Evolutionary conservation across 2,888 invertebrate genomes (phyloP).

Genomic region (Peribatodes rhomboidaria): DNA sequence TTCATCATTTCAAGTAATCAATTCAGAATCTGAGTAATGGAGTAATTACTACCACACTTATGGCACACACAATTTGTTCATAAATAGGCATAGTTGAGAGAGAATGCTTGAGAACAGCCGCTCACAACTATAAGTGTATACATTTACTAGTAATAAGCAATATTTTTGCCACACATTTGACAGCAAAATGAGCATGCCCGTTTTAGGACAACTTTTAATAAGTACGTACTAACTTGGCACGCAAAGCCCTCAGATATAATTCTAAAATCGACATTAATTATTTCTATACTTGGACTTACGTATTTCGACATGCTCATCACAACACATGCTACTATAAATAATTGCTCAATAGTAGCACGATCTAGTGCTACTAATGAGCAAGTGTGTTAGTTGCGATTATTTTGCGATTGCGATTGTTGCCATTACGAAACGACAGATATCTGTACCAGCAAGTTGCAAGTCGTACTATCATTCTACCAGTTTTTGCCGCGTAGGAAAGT

Average conservation of each 20-base stretch:
- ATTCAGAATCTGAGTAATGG: slow-evolving; percentile 67
- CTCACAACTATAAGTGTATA: too few species aligned
- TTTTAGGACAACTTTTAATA: too few species aligned
- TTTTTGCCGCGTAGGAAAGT: slow-evolving; percentile 81
- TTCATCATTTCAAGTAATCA: slow-evolving; percentile 52
- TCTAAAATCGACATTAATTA: too few species aligned
- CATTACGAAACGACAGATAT: slow-evolving; percentile 70
- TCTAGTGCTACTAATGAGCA: slow-evolving; percentile 2
- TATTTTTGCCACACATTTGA: too few species aligned
- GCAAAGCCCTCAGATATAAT: too few species aligned
- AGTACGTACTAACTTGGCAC: too few species aligned
- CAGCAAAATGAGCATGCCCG: neutral
- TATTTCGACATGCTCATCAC: neutral
- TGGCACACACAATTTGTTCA: neutral
- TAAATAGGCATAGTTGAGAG: neutral
- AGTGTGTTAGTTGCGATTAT: slow-evolving; percentile 3
- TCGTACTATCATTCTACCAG: slow-evolving; percentile 68
- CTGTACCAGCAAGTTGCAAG: slow-evolving; percentile 65
- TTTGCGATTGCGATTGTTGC: too few species aligned
- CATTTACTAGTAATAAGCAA: too few species aligned
- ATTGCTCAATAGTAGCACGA: slow-evolving; percentile 4
- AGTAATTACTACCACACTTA: slow-evolving; percentile 70
- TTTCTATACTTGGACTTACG: too few species aligned
- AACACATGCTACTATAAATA: neutral
- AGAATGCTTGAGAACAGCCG: too few species aligned